These are phyloP conservation scores for Stenotaenia linearis DNA, from an alignment of 2,888 invertebrate genomes.

Conservation along the genomic window DNA sequence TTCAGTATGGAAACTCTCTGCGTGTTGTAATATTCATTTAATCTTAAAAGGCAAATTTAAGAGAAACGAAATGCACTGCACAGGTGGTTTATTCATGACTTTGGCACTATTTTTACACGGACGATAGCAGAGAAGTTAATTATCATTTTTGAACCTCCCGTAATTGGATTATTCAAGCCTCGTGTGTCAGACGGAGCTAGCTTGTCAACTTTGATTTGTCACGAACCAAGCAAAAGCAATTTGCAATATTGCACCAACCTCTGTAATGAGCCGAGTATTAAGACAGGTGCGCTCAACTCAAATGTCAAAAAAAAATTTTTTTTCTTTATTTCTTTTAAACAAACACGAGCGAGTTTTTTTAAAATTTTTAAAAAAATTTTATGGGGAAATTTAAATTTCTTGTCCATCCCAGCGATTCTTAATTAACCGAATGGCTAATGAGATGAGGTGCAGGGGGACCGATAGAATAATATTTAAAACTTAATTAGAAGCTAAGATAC, in stretches of 20 bases:
- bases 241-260: background rate
- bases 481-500: background rate
- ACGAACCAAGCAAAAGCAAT: background rate
- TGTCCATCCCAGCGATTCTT: slow-evolving; percentile 17
- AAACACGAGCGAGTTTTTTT: background rate
- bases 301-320: background rate
- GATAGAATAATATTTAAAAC: slow-evolving; percentile 24
- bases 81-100: slow-evolving; percentile 24
- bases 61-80: background rate
- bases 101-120: slow-evolving; percentile 3
- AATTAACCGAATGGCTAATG: slow-evolving; percentile 14
- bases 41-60: background rate
- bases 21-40: slow-evolving; percentile 1
- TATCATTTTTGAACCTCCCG: background rate
- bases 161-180: slow-evolving; percentile 3
- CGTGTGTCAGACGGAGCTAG: background rate
- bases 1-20: background rate
- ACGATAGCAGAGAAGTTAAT: background rate
- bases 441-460: slow-evolving; percentile 20
- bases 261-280: background rate
- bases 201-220: slow-evolving; percentile 26
- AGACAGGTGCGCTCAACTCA: too few relatives aligned
- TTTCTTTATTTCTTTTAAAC: background rate
- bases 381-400: background rate
- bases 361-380: too few relatives aligned